Base-by-base conservation (phyloP, 2,888 invertebrate species). In the Erebia aethiops region DNA sequence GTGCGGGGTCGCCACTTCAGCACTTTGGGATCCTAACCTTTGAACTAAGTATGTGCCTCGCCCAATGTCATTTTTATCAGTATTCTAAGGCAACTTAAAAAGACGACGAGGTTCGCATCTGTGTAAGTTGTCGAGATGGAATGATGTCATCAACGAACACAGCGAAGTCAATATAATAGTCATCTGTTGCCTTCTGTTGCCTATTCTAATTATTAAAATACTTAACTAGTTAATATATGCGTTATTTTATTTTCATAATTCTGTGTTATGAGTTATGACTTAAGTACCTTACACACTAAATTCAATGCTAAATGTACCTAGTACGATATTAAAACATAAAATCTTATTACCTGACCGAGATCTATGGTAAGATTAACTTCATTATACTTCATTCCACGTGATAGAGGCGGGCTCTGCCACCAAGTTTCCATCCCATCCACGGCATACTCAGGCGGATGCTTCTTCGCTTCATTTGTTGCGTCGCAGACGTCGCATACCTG, bases 371-470 rank as follows among this genome's bases (percentile, higher is more conserved):
- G 94, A 91, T 99, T 99, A 85, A 99, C 98, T 93, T 98, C 97
- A 87, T 99, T 99, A 95, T 98, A 99, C 87, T 98, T 97, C 96
- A 97, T 97, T 71, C 99, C 99, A 79, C 99, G 94, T 66, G 99
- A 99, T 35, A 99, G 94, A 0, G 99, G 99, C 0, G 99, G 99
- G 84, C 98, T 98, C 94, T 99, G 99, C 99, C 99, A 99, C 98
- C 98, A 99, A 58, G 96, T 96, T 87, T 98, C 98, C 86, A 97
- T 96, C n/a, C 99, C 99, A 86, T 99, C 99, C 77, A 98, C 98
- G 3, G 99, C 99, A 88, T 96, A 96, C 84, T 97, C 96, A 0
- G 99, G 97, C 0, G 98, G 98, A 91, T 99, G 99, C 80, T 94
- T 95, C 87, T 97, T 96, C 70, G 96, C 95, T 11, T 96, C 95